These are phyloP conservation scores for Martes martes DNA, from an alignment of 2,113 vertebrate species.

Conservation along the genomic window DNA sequence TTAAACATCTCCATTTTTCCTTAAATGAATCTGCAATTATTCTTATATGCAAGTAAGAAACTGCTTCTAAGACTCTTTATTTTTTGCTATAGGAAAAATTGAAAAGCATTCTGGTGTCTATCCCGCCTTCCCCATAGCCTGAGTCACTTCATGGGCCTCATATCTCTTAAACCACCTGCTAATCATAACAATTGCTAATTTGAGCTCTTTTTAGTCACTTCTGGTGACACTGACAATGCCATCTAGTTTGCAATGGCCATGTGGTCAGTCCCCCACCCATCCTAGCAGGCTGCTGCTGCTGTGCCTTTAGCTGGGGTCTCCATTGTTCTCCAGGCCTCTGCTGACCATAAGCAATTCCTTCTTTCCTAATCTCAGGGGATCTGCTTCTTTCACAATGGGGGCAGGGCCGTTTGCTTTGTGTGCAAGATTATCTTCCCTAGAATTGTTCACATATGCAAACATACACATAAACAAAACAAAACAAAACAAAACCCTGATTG, in stretches of 20 bases:
- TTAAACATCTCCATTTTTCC: conserved; percentile 47
- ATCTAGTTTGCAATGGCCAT: conserved; percentile 76
- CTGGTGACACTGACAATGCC: conserved; percentile 80
- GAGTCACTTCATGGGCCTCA: conserved; percentile 44
- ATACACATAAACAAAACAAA: background rate
- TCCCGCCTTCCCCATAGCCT: conserved; percentile 37
- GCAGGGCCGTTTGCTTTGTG: conserved; percentile 82
- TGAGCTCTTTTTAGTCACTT: conserved; percentile 77
- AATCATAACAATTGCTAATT: conserved; percentile 83
- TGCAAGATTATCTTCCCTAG: conserved; percentile 82
- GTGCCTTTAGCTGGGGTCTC: conserved; percentile 80
- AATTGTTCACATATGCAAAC: conserved; percentile 76
- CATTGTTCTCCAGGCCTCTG: conserved; percentile 86
- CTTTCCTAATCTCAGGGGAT: conserved; percentile 81
- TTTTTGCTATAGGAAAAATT: background rate
- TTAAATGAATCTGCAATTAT: conserved; percentile 55
- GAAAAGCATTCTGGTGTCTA: conserved; percentile 12
- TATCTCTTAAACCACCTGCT: conserved; percentile 85
- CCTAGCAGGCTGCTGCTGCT: conserved; percentile 70
- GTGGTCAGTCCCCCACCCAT: conserved; percentile 81
- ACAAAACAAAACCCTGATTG: background rate
- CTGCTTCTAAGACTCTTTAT: background rate
- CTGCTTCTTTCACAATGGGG: conserved; percentile 81
- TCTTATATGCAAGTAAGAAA: conserved; percentile 56
- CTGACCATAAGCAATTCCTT: conserved; percentile 87